Evolutionary conservation across 2,113 vertebrate genomes (phyloP).

Genomic region (Verasper variegatus): DNA sequence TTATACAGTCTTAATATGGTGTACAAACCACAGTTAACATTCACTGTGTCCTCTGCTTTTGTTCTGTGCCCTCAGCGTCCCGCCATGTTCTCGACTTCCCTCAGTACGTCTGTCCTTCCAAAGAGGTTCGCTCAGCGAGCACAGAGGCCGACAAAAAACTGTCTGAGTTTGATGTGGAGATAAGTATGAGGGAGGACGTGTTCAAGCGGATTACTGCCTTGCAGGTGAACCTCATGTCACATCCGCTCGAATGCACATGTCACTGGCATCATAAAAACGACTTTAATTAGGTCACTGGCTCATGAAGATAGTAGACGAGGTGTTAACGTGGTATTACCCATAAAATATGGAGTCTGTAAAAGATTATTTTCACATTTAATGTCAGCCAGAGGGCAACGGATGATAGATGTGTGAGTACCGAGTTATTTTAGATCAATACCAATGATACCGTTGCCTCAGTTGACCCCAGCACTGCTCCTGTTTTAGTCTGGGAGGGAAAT

Average conservation of each 20-base stretch:
- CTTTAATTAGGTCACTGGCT: not conserved
- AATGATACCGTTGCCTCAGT: not conserved
- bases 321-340: slow-evolving; percentile 4
- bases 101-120: slow-evolving; percentile 88
- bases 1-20: no score
- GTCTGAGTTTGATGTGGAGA: slow-evolving; percentile 94
- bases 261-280: not conserved
- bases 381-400: slow-evolving; percentile 12
- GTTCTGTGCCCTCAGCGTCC: slow-evolving; percentile 81
- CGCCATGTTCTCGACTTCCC: slow-evolving; percentile 92
- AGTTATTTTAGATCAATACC: not conserved
- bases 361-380: slow-evolving; percentile 11
- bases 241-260: not conserved
- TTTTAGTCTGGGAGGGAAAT: slow-evolving; percentile 43
- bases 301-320: not conserved
- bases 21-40: not conserved
- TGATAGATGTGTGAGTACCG: not conserved
- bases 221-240: slow-evolving; percentile 82
- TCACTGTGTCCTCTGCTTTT: not conserved
- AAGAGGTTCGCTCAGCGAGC: slow-evolving; percentile 90
- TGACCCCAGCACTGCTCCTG: slow-evolving; percentile 9
- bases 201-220: slow-evolving; percentile 88
- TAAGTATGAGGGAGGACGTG: slow-evolving; percentile 93
- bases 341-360: not conserved
- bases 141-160: slow-evolving; percentile 94